Base-by-base conservation (phyloP, 1,140 invertebrate species). In the Mya arenaria region DNA sequence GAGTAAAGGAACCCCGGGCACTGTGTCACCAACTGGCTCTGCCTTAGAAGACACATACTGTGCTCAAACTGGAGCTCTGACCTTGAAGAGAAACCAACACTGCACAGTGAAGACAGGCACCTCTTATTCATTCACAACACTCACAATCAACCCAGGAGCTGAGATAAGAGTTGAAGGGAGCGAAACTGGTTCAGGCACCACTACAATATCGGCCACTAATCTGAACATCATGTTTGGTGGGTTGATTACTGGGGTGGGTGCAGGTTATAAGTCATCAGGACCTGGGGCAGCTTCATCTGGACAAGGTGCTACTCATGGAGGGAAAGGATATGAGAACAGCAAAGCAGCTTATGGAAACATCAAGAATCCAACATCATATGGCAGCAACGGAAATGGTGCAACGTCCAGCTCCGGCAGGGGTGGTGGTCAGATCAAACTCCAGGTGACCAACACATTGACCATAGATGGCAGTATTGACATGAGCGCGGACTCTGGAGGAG, bases 401-500 rank as follows among this genome's bases (percentile, higher is more conserved):
- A 75, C 80, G 37, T n/a, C 56, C 8, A 37, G 36, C 15, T 39
- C 44, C n/a, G 87, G 87, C 17, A 41, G 84, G 25, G 89, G 89
- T 60, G 89, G 89, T 41, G 88, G 88, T n/a, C 89, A 90, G 71
- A 66, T 90, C 25, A 80, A 87, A 23, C 48, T 90, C 17, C 39
- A 69, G 1, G 72, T 81, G 0, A 23, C 77, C 10, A 32, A 58
- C n/a, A 78, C 23, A 13, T 34, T 86, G 5, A 77, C 25, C 25
- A 58, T 87, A 48, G 84, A 90, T 82, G 89, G 89, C 28, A 66
- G 81, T 13, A 87, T 90, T 30, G 84, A 90, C 36, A 75, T 89
- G 84, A 88, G 82, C 75, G 89, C 85, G 56, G 77, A 75, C 1
- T 55, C 62, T 81, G 60, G 60, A 52, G 58, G 83, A 55, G 84